These are phyloP conservation scores for Fulmarus glacialis DNA, from an alignment of 2,113 vertebrate genomes.

Conservation along the genomic window DNA sequence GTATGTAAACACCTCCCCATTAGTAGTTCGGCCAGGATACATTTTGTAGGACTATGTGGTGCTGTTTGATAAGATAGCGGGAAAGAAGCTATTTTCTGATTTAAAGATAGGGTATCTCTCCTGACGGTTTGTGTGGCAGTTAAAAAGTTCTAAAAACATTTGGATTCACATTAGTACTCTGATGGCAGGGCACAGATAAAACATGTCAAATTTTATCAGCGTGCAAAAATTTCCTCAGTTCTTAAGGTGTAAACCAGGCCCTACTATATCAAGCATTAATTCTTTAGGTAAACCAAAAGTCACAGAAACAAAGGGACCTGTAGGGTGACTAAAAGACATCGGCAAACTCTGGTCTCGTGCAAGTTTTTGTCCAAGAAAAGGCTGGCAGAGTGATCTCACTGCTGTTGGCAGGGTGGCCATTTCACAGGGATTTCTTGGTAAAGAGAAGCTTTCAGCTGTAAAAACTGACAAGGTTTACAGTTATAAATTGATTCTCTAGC, in stretches of 20 bases:
- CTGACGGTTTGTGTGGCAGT: slow-evolving; percentile 37
- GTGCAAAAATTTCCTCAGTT: slow-evolving; percentile 6
- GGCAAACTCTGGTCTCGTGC: neutral
- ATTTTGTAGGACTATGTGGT: slow-evolving; percentile 38
- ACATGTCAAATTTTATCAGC: slow-evolving; percentile 49
- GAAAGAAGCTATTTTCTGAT: slow-evolving; percentile 67
- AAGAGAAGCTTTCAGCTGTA: slow-evolving; percentile 12
- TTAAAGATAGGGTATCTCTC: slow-evolving; percentile 55
- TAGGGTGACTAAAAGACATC: neutral
- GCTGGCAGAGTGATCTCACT: neutral
- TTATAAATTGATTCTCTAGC: neutral
- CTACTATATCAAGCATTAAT: slow-evolving; percentile 11
- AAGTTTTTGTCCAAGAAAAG: neutral
- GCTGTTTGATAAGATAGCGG: slow-evolving; percentile 60
- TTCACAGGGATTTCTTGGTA: neutral
- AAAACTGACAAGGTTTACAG: neutral
- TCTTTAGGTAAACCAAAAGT: slow-evolving; percentile 34
- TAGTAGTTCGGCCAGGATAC: slow-evolving; percentile 7
- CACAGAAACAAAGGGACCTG: neutral
- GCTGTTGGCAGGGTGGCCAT: neutral
- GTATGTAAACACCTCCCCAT: slow-evolving; percentile 57
- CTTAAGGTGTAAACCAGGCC: slow-evolving; percentile 35
- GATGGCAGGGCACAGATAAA: slow-evolving; percentile 57
- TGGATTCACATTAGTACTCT: slow-evolving; percentile 61
- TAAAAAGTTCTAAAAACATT: slow-evolving; percentile 65